Base-by-base conservation (phyloP, 2,797 vertebrate species). In the Macropodus opercularis region DNA sequence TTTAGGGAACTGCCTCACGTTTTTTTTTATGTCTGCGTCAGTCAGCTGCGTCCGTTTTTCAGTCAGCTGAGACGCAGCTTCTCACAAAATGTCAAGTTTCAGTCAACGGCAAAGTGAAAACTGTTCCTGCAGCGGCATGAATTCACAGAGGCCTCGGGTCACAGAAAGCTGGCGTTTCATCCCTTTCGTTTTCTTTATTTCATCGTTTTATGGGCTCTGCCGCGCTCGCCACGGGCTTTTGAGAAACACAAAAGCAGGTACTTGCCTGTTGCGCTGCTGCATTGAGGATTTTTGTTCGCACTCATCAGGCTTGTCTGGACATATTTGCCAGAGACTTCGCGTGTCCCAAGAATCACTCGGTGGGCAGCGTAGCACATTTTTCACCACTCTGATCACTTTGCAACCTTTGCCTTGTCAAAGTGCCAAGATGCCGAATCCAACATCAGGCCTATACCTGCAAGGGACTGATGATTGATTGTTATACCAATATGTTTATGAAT, bases 231-330 rank as follows among this genome's bases (percentile, higher is more conserved):
- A 36, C 35, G 0, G 75, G 62, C 71, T 66, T 78, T 73, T 54
- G 21, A 53, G 35, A 47, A 77, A 51, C 63, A 86, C 64, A 78
- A 86, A 85, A 73, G 72, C 62, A 8, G 27, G 10, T 78, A 23
- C 53, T 13, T 66, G 73, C 73, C 61, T 55, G 75, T 60, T 18
- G 8, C 10, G 11, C 22, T 6, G 40, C 53, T 32, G 62, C 34
- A 64, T 49, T 52, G 36, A 50, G 67, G 47, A 27, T 67, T 79
- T 82, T 79, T 79, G 65, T 76, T 51, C 48, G 69, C 53, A 58
- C 42, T 44, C 66, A 56, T 70, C 48, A 57, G 81, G 53, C 88
- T 63, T 89, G 89, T 88, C 64, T 81, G 26, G 63, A 82, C 86
- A 80, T 39, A 88, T 81, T 74, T 60, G 44, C 70, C 29, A 32